Evolutionary conservation across 2,888 invertebrate genomes (phyloP).

Genomic region (Cheilosia impressa): DNA sequence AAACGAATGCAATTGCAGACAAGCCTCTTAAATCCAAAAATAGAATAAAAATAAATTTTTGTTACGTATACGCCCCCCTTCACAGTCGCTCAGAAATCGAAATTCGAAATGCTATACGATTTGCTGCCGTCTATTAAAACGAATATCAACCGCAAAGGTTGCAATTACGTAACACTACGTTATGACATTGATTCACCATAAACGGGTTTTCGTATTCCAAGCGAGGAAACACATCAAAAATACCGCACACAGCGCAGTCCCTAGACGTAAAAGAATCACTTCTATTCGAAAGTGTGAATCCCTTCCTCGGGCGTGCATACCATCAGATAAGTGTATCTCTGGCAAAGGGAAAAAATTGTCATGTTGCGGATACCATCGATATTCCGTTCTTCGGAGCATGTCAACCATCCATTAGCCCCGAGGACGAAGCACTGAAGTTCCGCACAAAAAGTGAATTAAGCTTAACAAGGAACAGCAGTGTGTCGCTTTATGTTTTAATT

Average conservation of each 20-base stretch:
- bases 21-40: neutral
- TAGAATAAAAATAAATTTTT: neutral
- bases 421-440: constrained; percentile 3
- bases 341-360: constrained; percentile 8
- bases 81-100: neutral
- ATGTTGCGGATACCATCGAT: constrained; percentile 58
- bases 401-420: constrained; percentile 39
- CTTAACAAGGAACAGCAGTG: constrained; percentile 16
- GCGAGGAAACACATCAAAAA: constrained; percentile 13
- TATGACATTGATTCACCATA: constrained; percentile 47
- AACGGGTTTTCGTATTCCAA: constrained; percentile 42
- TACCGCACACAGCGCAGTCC: constrained; percentile 18
- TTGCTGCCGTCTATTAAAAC: neutral
- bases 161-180: constrained; percentile 53
- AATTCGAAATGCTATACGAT: constrained; percentile 11
- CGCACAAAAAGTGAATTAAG: constrained; percentile 47
- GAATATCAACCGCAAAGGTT: constrained; percentile 7
- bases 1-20: neutral
- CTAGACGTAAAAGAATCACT: constrained; percentile 48
- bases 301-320: constrained; percentile 35
- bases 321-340: constrained; percentile 38
- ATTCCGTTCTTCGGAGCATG: constrained; percentile 40
- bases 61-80: constrained; percentile 39
- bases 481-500: constrained; percentile 63
- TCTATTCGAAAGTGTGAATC: constrained; percentile 49